These are phyloP conservation scores for Drosophila equinoxialis DNA, from an alignment of 1,140 invertebrate species.

Conservation along the genomic window DNA sequence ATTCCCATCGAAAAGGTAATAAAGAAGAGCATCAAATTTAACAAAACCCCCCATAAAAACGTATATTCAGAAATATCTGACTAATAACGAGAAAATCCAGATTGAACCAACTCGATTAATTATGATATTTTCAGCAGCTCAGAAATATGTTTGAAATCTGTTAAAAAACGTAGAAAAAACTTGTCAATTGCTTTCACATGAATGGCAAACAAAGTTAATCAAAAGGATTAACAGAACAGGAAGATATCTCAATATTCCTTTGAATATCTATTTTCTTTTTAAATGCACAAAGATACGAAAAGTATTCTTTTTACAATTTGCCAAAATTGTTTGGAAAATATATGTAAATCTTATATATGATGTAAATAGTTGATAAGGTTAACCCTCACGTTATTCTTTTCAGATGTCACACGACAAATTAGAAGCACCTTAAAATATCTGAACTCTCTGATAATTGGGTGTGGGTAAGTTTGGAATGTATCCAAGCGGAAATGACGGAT, in stretches of 20 bases:
- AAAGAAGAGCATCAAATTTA: neutral
- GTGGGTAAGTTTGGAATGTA: slow-evolving; percentile 7
- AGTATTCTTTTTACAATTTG: neutral
- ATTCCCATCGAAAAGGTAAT: neutral
- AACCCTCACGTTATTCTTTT: too few species aligned
- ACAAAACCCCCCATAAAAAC: neutral
- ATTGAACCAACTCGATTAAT: neutral
- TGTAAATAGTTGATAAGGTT: too few species aligned
- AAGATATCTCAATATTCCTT: neutral
- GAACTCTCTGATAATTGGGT: slow-evolving; percentile 12
- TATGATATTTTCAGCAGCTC: neutral
- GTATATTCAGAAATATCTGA: neutral
- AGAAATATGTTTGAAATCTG: neutral
- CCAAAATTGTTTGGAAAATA: too few species aligned
- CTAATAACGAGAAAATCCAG: neutral
- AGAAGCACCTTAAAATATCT: neutral
- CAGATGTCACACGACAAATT: too few species aligned
- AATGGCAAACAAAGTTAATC: neutral
- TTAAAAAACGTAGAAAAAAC: neutral
- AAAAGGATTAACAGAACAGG: neutral
- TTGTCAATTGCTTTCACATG: neutral
- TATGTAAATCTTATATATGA: too few species aligned
- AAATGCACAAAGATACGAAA: neutral
- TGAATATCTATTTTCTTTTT: too few species aligned
- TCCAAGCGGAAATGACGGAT: slow-evolving; percentile 32